Evolutionary conservation across 2,113 vertebrate genomes (phyloP).

Genomic region (Monopterus albus): DNA sequence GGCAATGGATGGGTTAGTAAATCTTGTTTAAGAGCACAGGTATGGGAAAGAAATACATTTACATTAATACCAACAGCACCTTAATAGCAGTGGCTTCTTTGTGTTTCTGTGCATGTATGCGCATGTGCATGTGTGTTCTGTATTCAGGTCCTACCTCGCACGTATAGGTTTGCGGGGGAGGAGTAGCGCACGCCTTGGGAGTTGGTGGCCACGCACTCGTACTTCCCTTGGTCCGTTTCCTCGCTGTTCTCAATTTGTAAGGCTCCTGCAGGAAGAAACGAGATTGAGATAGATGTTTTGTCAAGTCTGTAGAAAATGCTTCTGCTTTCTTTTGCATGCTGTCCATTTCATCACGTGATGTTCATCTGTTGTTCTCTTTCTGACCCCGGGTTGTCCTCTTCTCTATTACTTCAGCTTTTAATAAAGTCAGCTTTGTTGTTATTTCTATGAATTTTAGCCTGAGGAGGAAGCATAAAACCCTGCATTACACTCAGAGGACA

Average conservation of each 20-base stretch:
- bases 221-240: constrained; percentile 98
- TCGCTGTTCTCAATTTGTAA: constrained; percentile 98
- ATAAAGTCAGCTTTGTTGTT: constrained; percentile 32
- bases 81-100: constrained; percentile 26
- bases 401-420: constrained; percentile 32
- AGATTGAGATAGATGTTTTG: constrained; percentile 16
- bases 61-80: constrained; percentile 33
- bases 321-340: constrained; percentile 9
- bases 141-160: constrained; percentile 94
- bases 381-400: constrained; percentile 22
- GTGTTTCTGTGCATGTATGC: constrained; percentile 35
- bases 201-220: constrained; percentile 97
- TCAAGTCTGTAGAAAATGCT: neutral
- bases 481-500: constrained; percentile 41
- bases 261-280: constrained; percentile 84
- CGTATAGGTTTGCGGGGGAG: constrained; percentile 97
- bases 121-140: constrained; percentile 33
- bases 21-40: constrained; percentile 56
- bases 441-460: constrained; percentile 47
- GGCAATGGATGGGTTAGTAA: constrained; percentile 81
- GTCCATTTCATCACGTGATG: constrained; percentile 17
- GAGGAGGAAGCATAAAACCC: constrained; percentile 56
- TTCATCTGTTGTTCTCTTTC: constrained; percentile 15
- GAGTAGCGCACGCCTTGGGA: constrained; percentile 97
- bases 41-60: constrained; percentile 47